These are phyloP conservation scores for Zenarchopterus dispar DNA, from an alignment of 2,797 vertebrate species.

Conservation along the genomic window DNA sequence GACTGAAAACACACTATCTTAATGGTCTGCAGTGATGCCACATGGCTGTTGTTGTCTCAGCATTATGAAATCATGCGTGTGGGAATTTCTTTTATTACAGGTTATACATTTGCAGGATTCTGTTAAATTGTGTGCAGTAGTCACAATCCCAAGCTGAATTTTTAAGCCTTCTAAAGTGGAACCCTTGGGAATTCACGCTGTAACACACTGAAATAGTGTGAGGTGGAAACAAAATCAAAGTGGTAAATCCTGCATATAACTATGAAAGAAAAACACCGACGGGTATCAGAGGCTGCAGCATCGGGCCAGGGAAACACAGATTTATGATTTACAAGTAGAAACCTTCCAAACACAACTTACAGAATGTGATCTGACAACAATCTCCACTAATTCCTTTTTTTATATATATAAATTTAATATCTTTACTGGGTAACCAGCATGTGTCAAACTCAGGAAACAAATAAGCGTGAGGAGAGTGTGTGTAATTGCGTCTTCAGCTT, in stretches of 20 bases:
- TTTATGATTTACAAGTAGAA: not conserved
- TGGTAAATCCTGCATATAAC: conserved; percentile 4
- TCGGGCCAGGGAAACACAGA: not conserved
- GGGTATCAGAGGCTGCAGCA: not conserved
- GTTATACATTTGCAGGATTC: too few species aligned
- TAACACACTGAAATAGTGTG: not conserved
- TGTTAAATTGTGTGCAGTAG: too few species aligned
- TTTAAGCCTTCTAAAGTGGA: not conserved
- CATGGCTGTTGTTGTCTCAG: too few species aligned
- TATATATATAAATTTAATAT: conserved; percentile 36
- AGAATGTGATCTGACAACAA: conserved; percentile 12
- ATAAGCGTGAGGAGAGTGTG: not conserved
- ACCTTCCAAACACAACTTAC: not conserved
- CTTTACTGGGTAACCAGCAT: conserved; percentile 5
- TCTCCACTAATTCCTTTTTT: conserved; percentile 19
- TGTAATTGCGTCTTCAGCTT: conserved; percentile 20
- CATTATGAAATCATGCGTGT: too few species aligned
- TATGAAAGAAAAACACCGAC: conserved; percentile 21
- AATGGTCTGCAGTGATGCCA: too few species aligned
- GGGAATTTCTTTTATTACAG: too few species aligned
- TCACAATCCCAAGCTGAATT: too few species aligned
- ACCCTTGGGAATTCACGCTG: not conserved
- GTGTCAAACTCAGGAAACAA: conserved; percentile 4
- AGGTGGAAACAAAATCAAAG: not conserved
- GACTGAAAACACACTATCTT: too few species aligned